Base-by-base conservation (phyloP, 2,113 vertebrate species). In the Mionectes macconnelli region DNA sequence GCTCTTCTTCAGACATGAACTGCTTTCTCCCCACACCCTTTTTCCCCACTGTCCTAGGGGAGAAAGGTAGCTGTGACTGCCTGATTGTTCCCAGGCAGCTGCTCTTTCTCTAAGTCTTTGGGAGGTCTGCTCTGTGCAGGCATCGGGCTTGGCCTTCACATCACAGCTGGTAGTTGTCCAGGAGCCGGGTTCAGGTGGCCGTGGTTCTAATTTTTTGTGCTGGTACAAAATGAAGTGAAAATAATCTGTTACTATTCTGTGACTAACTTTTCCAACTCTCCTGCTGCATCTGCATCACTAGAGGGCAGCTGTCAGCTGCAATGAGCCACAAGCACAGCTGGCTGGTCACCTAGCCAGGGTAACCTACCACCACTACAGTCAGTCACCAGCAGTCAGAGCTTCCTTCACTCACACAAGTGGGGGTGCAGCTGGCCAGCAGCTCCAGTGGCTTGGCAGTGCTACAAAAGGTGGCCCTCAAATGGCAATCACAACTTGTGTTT, bases 101-200 rank as follows among this genome's bases (percentile, higher is more conserved):
- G 87, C 68, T 79, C 47, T 92, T 93, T 84, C 83, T 96, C 79
- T 64, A 44, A 70, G 77, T 86, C 89, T 94, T 66, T 2, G 13
- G 84, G 84, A 83, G 75, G 77, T 76, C 75, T 95, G 73, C 87
- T 96, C 81, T 91, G 9, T 70, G 91, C 83, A 92, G 94, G 87
- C 70, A 16, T 66, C 0, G 9, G 70, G 87, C 91, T 95, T 80
- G 76, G 76, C 92, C 73, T 57, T 72, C 17, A 12, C 3, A 1
- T 66, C 66, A 19, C 33, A 72, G 44, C 81, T 18, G 24, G 66
- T 47, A 72, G 74, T 59, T 90, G 55, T 53, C 30, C 24, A 40
- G 90, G 68, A 94, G 33, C 56, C 44, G 52, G 20, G 10, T 83
- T 84, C 44, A 68, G n/a, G n/a, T 59, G 59, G 50, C 64, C 17